Evolutionary conservation across 2,797 vertebrate species (phyloP).

Genomic region (Sebastes vulpes): DNA sequence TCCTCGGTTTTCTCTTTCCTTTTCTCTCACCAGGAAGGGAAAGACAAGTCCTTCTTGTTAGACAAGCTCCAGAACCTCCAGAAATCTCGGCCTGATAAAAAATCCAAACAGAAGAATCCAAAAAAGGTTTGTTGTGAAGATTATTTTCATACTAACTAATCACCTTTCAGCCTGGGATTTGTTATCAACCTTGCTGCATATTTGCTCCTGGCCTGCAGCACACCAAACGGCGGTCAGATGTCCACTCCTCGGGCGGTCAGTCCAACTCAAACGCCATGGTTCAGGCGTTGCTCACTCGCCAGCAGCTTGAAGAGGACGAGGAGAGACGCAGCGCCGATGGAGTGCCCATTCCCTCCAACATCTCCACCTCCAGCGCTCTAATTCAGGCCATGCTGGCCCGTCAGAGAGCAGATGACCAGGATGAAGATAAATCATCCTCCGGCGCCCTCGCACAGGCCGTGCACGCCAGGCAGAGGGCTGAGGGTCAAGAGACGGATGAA

Average conservation of each 20-base stretch:
- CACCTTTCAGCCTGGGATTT: not conserved
- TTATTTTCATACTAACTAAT: not conserved
- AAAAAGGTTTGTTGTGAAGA: conserved; percentile 53
- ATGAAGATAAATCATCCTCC: conserved; percentile 4
- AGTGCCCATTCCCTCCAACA: conserved; percentile 51
- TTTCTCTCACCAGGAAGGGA: conserved; percentile 86
- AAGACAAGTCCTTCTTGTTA: conserved; percentile 92
- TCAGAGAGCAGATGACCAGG: conserved; percentile 35
- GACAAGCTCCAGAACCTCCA: conserved; percentile 81
- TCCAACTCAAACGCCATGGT: conserved; percentile 70
- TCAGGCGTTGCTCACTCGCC: conserved; percentile 65
- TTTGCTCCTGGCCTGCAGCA: conserved; percentile 34
- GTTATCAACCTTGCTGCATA: not conserved
- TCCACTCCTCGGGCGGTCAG: conserved; percentile 13
- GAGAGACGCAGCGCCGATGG: not conserved
- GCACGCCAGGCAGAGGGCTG: conserved; percentile 36
- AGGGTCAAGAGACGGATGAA: conserved; percentile 8
- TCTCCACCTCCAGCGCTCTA: conserved; percentile 47
- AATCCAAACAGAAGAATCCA: conserved; percentile 40
- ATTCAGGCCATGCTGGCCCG: conserved; percentile 55
- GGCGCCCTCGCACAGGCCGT: conserved; percentile 4
- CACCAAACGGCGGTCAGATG: conserved; percentile 17
- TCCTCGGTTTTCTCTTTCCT: not conserved
- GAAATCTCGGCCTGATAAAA: conserved; percentile 51
- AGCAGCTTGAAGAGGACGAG: conserved; percentile 59